Base-by-base conservation (phyloP, 1,140 invertebrate species). In the Rhyzopertha dominica region DNA sequence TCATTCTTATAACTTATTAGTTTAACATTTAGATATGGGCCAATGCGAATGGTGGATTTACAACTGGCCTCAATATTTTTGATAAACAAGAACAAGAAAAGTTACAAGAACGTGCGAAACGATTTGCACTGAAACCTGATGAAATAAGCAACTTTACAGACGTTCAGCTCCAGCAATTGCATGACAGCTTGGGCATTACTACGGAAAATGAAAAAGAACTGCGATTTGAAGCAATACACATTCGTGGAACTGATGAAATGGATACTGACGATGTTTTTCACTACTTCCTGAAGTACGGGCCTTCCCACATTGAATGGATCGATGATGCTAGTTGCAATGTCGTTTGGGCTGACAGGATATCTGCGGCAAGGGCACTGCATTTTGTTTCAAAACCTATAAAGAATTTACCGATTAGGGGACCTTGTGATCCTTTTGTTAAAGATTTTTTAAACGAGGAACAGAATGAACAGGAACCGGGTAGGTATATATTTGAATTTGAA, bases 301-400 rank as follows among this genome's bases (percentile, higher is more conserved):
- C 87, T 24, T 69, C 77, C 4, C 76, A 77, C 1, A 74, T 90
- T 26, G 87, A 91, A 68, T 89, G 85, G 85, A 80, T 90, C 41
- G 83, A 85, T 74, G 80, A 87, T 63, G 67, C 73, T 39, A 83
- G 83, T 44, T 90, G 86, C 83, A 90, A 89, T 72, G 73, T 88
- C 22, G 75, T 87, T 4, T 90, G 84, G 79, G 59, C 78, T 16
- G 84, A 89, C 59, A 74, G 79, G 45, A 63, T 80, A 42, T 78
- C 79, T 18, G 78, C 83, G 51, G 84, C 84, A 3, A 74, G 80
- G 62, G 86, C 85, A 28, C 63, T 90, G 43, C 63, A 79, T 43
- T 74, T 73, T 28, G 59, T 79, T 9, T 83, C 77, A 2, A 74
- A 70, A 56, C 63, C 53, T 43, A 73, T 79, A 16, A 44, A 58